phyloP scores from a whole-genome alignment of 2,888 invertebrate species.

The Himalopsyche kuldschensis region DNA sequence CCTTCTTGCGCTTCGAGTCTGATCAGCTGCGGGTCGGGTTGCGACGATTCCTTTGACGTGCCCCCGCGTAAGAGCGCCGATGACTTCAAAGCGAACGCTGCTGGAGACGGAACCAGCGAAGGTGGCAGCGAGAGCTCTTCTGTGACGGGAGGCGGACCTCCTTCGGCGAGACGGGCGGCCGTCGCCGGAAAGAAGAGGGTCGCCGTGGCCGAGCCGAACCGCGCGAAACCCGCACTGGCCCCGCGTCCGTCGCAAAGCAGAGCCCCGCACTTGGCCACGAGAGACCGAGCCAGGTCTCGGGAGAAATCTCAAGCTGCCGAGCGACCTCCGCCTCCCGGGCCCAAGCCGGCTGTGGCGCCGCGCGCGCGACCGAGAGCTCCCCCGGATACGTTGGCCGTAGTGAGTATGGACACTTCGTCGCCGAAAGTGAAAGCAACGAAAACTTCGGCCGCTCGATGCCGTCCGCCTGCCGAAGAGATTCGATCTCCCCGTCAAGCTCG shows the following conservation, averaged over 20 bases:
- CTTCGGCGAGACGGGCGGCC: constrained; percentile 52
- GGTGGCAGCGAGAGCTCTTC: constrained; percentile 81
- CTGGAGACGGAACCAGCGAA: constrained; percentile 63
- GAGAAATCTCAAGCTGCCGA: constrained; percentile 61
- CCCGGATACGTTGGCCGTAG: constrained; percentile 58
- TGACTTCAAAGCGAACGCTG: constrained; percentile 46
- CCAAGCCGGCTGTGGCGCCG: constrained; percentile 50
- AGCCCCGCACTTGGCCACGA: constrained; percentile 57
- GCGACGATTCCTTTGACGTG: constrained; percentile 55
- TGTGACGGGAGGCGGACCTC: constrained; percentile 56
- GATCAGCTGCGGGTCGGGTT: constrained; percentile 76
- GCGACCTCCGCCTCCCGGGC: constrained; percentile 50
- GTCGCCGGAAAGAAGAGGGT: constrained; percentile 58
- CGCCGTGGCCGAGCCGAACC: constrained; percentile 55
- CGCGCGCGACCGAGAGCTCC: constrained; percentile 46
- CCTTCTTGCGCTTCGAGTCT: constrained; percentile 78
- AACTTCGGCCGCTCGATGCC: constrained; percentile 61
- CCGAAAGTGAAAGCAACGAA: constrained; percentile 56
- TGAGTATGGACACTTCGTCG: constrained; percentile 56
- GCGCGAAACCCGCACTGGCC: constrained; percentile 58
- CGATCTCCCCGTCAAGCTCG: constrained; percentile 44
- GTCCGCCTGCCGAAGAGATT: constrained; percentile 51
- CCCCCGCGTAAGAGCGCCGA: constrained; percentile 47
- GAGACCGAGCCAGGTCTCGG: constrained; percentile 63
- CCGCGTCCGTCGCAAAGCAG: constrained; percentile 58